These are phyloP conservation scores for Nomada lathburiana DNA, from an alignment of 2,888 invertebrate species.

Conservation along the genomic window DNA sequence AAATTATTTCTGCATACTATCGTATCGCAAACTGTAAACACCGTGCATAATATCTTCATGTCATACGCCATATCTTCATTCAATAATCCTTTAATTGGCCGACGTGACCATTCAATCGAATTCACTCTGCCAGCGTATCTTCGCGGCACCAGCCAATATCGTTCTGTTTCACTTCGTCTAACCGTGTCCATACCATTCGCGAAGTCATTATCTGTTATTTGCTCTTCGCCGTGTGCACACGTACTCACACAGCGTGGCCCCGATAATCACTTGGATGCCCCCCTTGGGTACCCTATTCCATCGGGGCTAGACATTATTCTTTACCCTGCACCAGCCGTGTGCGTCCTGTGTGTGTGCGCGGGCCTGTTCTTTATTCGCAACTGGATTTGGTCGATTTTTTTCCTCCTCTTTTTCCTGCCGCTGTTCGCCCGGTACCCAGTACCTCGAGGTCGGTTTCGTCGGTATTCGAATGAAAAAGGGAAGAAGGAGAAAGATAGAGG, in stretches of 20 bases:
- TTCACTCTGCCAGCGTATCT: neutral
- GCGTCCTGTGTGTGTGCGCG: neutral
- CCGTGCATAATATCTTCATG: neutral
- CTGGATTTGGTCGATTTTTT: conserved; percentile 35
- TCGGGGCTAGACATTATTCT: conserved; percentile 18
- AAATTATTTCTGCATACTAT: neutral
- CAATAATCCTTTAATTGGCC: conserved; percentile 10
- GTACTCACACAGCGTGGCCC: neutral
- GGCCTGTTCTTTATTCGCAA: conserved; percentile 30
- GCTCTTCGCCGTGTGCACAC: neutral
- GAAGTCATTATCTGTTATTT: conserved; percentile 16
- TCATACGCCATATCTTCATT: neutral
- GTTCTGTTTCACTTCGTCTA: neutral
- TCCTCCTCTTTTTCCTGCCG: conserved; percentile 6
- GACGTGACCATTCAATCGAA: neutral
- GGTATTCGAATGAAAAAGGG: conserved; percentile 37
- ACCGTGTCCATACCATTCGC: neutral
- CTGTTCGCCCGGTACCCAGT: conserved; percentile 32
- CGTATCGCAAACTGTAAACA: too few relatives aligned
- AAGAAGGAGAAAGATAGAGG: neutral
- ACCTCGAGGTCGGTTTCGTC: conserved; percentile 55
- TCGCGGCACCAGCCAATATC: neutral
- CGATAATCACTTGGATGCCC: conserved; percentile 23
- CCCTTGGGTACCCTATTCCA: neutral
- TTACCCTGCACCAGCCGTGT: neutral